A percentile compares a stretch with the other conserved stretches of the same genome.
Evolutionary conservation across 1,140 invertebrate genomes (phyloP).

Genomic region (Drosophila nigromelanica): DNA sequence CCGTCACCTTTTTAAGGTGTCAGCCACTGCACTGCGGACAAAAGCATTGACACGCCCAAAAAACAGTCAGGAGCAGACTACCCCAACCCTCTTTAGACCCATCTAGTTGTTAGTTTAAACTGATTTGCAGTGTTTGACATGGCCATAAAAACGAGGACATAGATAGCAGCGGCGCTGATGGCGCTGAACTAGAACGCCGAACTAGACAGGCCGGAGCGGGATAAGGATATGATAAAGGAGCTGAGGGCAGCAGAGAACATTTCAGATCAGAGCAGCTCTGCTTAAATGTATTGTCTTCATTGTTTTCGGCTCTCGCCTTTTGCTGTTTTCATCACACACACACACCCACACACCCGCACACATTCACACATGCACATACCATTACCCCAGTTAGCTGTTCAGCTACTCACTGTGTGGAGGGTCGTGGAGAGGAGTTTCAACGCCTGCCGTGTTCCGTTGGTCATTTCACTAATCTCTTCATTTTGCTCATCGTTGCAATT

Average conservation of each 20-base stretch:
- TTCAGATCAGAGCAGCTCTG: constrained; percentile 41
- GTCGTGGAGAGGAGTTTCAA: constrained; percentile 41
- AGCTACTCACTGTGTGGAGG: constrained; percentile 7
- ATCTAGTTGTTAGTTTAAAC: constrained; percentile 74
- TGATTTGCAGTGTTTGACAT: constrained; percentile 82
- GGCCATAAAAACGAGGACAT: constrained; percentile 62
- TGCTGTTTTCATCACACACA: constrained; percentile 23
- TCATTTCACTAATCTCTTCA: constrained; percentile 81
- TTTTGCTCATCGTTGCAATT: constrained; percentile 52
- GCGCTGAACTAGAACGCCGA: constrained; percentile 14
- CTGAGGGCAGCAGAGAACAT: constrained; percentile 14
- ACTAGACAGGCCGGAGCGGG: neutral
- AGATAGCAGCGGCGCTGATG: constrained; percentile 49
- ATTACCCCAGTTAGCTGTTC: neutral
- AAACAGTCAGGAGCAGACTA: neutral
- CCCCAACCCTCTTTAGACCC: neutral
- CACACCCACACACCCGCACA: constrained; percentile 4
- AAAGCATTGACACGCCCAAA: constrained; percentile 34
- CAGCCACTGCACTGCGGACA: constrained; percentile 35
- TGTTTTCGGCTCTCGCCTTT: constrained; percentile 49
- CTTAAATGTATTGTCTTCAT: constrained; percentile 38
- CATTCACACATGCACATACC: neutral
- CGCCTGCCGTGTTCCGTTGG: constrained; percentile 61
- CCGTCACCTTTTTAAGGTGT: constrained; percentile 19
- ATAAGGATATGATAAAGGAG: neutral